A percentile compares a stretch with the other conserved stretches of the same genome.
phyloP scores from a whole-genome alignment of 1,140 invertebrate species.

The Probaryconus sp. region DNA sequence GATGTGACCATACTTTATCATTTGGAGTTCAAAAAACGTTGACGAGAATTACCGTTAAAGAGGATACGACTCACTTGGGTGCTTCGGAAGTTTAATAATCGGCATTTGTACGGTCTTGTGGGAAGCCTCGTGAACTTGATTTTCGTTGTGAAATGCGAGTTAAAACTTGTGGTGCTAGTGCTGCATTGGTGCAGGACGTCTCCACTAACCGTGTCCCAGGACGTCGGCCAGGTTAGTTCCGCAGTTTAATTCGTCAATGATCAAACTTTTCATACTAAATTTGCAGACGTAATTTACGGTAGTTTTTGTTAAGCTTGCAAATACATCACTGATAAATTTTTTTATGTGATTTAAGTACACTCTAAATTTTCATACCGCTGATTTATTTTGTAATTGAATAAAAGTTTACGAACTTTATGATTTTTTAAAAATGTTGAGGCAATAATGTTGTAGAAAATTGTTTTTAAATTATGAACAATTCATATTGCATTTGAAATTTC shows the following conservation, averaged over 20 bases:
- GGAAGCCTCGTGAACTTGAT: slow-evolving; percentile 32
- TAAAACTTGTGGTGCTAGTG: slow-evolving; percentile 45
- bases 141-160: slow-evolving; percentile 39
- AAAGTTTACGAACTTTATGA: too few relatives aligned
- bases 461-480: too few relatives aligned
- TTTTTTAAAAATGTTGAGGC: too few relatives aligned
- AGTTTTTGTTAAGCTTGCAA: too few relatives aligned
- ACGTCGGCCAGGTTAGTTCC: slow-evolving; percentile 33
- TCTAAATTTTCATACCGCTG: too few relatives aligned
- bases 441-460: too few relatives aligned
- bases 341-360: too few relatives aligned
- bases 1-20: slow-evolving; percentile 32
- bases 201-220: slow-evolving; percentile 24
- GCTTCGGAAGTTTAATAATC: slow-evolving; percentile 32
- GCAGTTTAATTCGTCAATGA: slow-evolving; percentile 1
- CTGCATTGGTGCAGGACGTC: slow-evolving; percentile 18
- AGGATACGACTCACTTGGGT: slow-evolving; percentile 17
- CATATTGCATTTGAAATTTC: too few relatives aligned
- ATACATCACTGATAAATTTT: too few relatives aligned
- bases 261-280: neutral
- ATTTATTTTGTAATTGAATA: too few relatives aligned
- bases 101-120: slow-evolving; percentile 11
- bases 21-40: slow-evolving; percentile 24
- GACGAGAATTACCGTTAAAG: slow-evolving; percentile 2
- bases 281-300: too few relatives aligned